Percentiles rank a stretch among this genome's conserved stretches.
Evolutionary conservation across 2,888 invertebrate genomes (phyloP).

Genomic region (Brenthis daphne): DNA sequence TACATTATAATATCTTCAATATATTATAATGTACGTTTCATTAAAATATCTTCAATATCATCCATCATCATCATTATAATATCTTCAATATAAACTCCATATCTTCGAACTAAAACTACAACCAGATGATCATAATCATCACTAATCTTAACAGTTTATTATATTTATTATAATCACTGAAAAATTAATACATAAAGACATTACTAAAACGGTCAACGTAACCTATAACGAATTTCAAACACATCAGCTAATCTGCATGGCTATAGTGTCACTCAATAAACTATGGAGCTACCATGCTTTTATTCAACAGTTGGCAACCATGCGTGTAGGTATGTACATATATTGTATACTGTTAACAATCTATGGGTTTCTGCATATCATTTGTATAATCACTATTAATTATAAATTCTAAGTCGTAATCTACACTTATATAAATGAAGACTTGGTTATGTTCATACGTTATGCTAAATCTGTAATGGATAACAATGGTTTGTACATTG

Average conservation of each 20-base stretch:
- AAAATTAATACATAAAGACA: slow-evolving; percentile 15
- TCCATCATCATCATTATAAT: too few species aligned
- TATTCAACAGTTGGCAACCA: slow-evolving; percentile 24
- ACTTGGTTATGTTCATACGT: not conserved
- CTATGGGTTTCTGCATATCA: slow-evolving; percentile 1
- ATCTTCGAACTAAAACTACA: too few species aligned
- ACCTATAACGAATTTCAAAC: slow-evolving; percentile 31
- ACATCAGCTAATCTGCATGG: slow-evolving; percentile 37
- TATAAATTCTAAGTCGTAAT: slow-evolving; percentile 21
- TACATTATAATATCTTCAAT: too few species aligned
- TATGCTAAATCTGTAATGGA: slow-evolving; percentile 8
- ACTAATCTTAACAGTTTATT: too few species aligned
- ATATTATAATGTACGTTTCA: too few species aligned
- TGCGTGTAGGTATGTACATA: slow-evolving; percentile 32
- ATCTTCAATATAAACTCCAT: too few species aligned
- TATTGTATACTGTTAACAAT: slow-evolving; percentile 17
- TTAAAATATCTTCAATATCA: too few species aligned
- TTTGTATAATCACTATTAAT: slow-evolving; percentile 21
- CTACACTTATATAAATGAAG: slow-evolving; percentile 6
- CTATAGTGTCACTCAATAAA: slow-evolving; percentile 31
- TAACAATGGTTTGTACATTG: slow-evolving; percentile 6
- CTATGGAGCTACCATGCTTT: slow-evolving; percentile 13
- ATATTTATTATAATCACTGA: too few species aligned
- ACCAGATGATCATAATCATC: too few species aligned
- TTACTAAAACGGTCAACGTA: slow-evolving; percentile 19